A percentile compares a stretch with the other conserved stretches of the same genome.
phyloP scores from a whole-genome alignment of 92 coral and sea anemone species.

The Zoanthus sansibaricus region DNA sequence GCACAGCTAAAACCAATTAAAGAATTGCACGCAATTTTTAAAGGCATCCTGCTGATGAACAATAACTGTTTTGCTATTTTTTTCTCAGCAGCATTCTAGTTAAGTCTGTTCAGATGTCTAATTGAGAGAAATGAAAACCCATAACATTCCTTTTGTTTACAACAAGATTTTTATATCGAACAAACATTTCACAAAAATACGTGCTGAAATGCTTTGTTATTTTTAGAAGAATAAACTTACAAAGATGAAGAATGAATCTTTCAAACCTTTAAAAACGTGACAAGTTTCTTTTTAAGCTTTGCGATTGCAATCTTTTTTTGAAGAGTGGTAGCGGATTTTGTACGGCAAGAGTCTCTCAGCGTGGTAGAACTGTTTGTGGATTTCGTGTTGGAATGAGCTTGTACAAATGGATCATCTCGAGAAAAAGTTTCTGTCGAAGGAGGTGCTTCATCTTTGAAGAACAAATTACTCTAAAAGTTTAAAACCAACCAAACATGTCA shows the following conservation, averaged over 20 bases:
- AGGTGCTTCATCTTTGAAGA: constrained; percentile 87
- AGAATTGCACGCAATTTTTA: too few relatives aligned
- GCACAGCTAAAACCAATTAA: too few relatives aligned
- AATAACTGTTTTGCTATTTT: too few relatives aligned
- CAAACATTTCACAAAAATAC: too few relatives aligned
- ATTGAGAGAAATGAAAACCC: too few relatives aligned
- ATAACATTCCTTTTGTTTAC: too few relatives aligned
- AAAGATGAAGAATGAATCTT: constrained; percentile 6
- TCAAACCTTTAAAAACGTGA: constrained; percentile 36
- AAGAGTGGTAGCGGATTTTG: constrained; percentile 49
- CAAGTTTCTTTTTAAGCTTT: constrained; percentile 47
- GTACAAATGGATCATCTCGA: constrained; percentile 79
- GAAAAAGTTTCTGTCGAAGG: constrained; percentile 63
- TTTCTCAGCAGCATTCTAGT: too few relatives aligned
- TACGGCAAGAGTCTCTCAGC: constrained; percentile 46
- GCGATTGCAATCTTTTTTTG: constrained; percentile 48
- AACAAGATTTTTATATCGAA: too few relatives aligned
- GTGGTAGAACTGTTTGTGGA: constrained; percentile 44
- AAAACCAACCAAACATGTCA: not conserved
- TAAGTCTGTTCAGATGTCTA: too few relatives aligned
- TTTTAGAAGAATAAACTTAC: not conserved
- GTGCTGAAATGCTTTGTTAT: not conserved
- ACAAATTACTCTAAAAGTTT: constrained; percentile 78
- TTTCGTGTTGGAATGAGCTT: constrained; percentile 59
- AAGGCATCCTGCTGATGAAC: too few relatives aligned